Evolutionary conservation across 2,888 invertebrate genomes (phyloP), one percentile per base, ranked within the genome.

Genomic region (Agapostemon virescens): DNA sequence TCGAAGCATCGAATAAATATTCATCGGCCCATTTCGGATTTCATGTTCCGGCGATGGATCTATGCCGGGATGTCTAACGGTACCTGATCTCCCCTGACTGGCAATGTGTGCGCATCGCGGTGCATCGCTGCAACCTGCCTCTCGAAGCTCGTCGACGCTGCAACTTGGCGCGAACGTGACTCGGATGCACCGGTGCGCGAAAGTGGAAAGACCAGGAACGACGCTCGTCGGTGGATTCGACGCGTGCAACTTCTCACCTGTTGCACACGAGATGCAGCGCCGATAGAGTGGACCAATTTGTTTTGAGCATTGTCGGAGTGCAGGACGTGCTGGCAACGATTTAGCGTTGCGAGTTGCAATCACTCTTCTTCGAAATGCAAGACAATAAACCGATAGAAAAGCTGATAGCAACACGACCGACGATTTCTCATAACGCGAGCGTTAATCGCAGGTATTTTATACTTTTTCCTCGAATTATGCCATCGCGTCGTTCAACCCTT

Each of bases 11-110:
- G 52, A 58, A 72, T 80, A 76, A 88, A 85, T 86, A 85, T 87
- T 82, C 82, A 84, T 81, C 76, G 70, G 33, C 68, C 58, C 82
- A 80, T 82, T 82, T 85, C 77, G 81, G 67, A 77, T 78, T 84
- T 77, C 38, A 61, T 77, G 74, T 85, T 86, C 69, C n/a, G 78
- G 71, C 67, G 83, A 74, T 68, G 70, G 81, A 79, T 83, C 77
- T 79, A 79, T 38, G 58, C 23, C 73, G 55, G 69, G 64, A 30
- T 69, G 66, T 38, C 11, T 85, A 83, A 83, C 77, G 81, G 79
- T 79, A 83, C 61, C 33, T 30, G 68, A 49, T 61, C 64, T 68
- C 55, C 77, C 40, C 36, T 26, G 78, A 38, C 69, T 58, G 73
- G 64, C 42, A 58, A 23, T 66, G 58, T 36, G 52, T 55, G 69